Evolutionary conservation across 2,113 vertebrate species (phyloP), one percentile per base, ranked within the genome.

Genomic region (Chaenogobius annularis): DNA sequence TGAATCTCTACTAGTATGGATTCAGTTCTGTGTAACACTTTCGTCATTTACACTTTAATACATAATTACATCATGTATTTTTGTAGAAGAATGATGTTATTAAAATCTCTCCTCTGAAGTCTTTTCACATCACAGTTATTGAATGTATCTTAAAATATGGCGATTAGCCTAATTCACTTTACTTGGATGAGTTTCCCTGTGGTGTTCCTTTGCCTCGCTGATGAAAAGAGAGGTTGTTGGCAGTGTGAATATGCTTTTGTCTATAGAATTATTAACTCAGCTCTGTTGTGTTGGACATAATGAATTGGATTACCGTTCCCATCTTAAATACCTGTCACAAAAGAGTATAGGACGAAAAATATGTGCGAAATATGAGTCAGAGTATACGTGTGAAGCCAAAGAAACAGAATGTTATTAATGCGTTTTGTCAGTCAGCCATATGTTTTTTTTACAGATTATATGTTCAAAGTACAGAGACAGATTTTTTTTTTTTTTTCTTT

Each of bases 71-170:
- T 74, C 11, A 55, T 55, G 46, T 59, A 66, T 72, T 68, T 70
- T 68, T 70, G 23, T 0, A 22, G 6, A 8, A 26, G 26, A 4
- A 64, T 43, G 17, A 64, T n/a, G 50, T 54, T 20, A 54, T 54
- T n/a, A 64, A 64, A 20, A 44, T 13, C 50, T 67, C 19, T 44
- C 68, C 68, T 81, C 72, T 59, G n/a, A 64, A 73, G 68, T 70
- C 66, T 48, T 61, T 43, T 74, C 71, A 55, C 72, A 70, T 78
- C 85, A 85, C 84, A 77, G 77, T 55, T 40, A n/a, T 65, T 76
- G 86, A 86, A 80, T 82, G 85, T 78, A 87, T 91, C 85, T 87
- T 85, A 82, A 83, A 83, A 88, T 86, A 86, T 14, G 13, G 22
- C 26, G 55, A 91, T 89, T 91, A 87, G 81, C 82, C 80, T 87